Evolutionary conservation across 64 coral and sea anemone species (phyloP).

Genomic region (Acropora yongei): DNA sequence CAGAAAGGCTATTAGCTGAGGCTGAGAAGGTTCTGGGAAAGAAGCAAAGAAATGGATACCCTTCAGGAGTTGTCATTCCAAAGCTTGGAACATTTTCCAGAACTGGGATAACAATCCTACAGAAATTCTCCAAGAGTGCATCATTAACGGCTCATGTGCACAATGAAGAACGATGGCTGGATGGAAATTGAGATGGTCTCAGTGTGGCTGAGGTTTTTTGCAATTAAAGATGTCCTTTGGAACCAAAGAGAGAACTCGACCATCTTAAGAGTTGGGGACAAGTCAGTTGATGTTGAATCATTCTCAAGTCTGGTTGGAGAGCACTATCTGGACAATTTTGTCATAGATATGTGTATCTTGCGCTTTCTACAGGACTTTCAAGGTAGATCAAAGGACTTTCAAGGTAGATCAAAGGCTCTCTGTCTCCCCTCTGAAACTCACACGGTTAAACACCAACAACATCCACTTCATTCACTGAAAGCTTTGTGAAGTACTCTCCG

Average conservation of each 20-base stretch:
- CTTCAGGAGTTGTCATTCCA: background rate
- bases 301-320: constrained; percentile 60
- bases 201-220: background rate
- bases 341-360: constrained; percentile 45
- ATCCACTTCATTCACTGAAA: background rate
- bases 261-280: constrained; percentile 31
- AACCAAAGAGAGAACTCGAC: background rate
- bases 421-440: constrained; percentile 58
- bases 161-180: constrained; percentile 32
- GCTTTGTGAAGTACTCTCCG: background rate
- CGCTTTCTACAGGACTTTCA: constrained; percentile 19
- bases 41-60: background rate
- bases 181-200: constrained; percentile 1
- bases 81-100: constrained; percentile 39
- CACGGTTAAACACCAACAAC: constrained; percentile 24
- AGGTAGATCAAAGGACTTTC: background rate
- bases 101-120: background rate
- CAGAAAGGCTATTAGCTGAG: background rate
- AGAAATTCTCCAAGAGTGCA: constrained; percentile 44
- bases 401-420: constrained; percentile 12
- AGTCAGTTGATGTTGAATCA: constrained; percentile 57
- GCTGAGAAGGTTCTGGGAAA: constrained; percentile 11
- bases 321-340: constrained; percentile 55
- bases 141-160: background rate
- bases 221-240: constrained; percentile 42